Percentiles rank a stretch among this genome's conserved stretches.
phyloP scores from a whole-genome alignment of 1,140 invertebrate genomes.

The Leptopilina clavipes region DNA sequence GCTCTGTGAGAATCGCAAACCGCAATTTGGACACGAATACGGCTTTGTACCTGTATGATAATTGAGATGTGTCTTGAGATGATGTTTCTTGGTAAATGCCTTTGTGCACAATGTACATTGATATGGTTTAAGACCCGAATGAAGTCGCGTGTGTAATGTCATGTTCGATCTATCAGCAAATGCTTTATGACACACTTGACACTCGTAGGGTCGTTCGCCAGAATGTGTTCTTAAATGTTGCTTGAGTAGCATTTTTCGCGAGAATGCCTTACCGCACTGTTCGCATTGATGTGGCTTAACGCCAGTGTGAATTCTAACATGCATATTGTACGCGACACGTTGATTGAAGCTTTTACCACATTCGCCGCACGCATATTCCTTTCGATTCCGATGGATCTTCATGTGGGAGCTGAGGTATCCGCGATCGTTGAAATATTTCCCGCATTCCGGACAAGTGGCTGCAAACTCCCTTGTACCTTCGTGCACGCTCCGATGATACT shows the following conservation, averaged over 20 bases:
- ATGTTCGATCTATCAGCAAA: constrained; percentile 90
- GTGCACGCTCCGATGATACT: constrained; percentile 83
- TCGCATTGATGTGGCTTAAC: constrained; percentile 90
- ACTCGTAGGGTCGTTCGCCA: constrained; percentile 85
- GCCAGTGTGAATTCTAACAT: constrained; percentile 86
- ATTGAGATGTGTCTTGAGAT: constrained; percentile 89
- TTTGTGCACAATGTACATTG: constrained; percentile 89
- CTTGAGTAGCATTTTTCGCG: constrained; percentile 86
- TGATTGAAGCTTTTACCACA: constrained; percentile 88
- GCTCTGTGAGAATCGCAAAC: constrained; percentile 84
- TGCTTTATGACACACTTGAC: constrained; percentile 81
- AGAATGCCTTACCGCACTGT: constrained; percentile 90
- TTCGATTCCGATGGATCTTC: constrained; percentile 86
- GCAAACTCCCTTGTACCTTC: constrained; percentile 85
- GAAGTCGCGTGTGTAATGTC: constrained; percentile 85
- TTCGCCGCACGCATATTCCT: constrained; percentile 84
- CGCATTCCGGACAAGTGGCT: constrained; percentile 84
- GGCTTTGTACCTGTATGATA: constrained; percentile 86
- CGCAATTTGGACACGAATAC: constrained; percentile 84
- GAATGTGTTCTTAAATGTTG: constrained; percentile 86
- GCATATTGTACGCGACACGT: constrained; percentile 88
- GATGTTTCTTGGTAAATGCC: constrained; percentile 90
- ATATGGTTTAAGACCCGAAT: constrained; percentile 90
- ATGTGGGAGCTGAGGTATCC: constrained; percentile 86
- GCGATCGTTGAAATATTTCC: constrained; percentile 85